Percentiles rank a stretch among this genome's conserved stretches.
Conservation (phyloP, 2,797 vertebrate species). For the Forpus xanthops region DNA sequence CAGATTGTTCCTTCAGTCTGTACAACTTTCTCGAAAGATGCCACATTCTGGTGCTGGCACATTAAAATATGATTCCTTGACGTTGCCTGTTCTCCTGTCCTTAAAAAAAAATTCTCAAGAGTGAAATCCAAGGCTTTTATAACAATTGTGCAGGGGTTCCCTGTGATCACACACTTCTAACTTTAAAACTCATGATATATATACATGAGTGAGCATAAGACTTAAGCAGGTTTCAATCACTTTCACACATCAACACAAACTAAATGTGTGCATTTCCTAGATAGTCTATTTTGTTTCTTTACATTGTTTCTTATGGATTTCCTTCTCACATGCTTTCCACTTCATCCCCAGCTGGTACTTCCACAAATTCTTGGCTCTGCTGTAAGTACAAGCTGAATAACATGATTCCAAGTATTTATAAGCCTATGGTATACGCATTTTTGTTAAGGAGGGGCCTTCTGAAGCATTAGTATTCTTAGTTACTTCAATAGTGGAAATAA, state of each 20-base stretch:
- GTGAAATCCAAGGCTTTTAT: neutral
- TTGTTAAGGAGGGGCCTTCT: neutral
- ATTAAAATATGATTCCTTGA: neutral
- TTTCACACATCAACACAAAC: neutral
- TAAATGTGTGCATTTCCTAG: neutral
- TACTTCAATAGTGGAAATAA: slow-evolving; percentile 13
- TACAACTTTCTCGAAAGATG: neutral
- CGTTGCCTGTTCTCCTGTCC: neutral
- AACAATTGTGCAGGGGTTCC: neutral
- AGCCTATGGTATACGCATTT: neutral
- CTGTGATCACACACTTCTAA: neutral
- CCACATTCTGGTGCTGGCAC: neutral
- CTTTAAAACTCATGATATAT: neutral
- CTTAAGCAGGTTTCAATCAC: neutral
- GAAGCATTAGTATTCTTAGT: slow-evolving; percentile 45
- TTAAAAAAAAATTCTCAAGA: neutral
- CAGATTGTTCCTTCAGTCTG: neutral
- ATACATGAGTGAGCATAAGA: neutral
- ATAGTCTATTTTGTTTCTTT: neutral
- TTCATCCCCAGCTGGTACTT: neutral
- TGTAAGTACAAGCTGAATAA: neutral
- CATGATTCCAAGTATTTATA: neutral
- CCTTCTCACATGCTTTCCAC: neutral
- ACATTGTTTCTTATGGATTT: neutral
- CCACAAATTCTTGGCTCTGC: neutral